Conservation (phyloP, 2,888 invertebrate genomes). For the Pristionchus maxplancki region DNA sequence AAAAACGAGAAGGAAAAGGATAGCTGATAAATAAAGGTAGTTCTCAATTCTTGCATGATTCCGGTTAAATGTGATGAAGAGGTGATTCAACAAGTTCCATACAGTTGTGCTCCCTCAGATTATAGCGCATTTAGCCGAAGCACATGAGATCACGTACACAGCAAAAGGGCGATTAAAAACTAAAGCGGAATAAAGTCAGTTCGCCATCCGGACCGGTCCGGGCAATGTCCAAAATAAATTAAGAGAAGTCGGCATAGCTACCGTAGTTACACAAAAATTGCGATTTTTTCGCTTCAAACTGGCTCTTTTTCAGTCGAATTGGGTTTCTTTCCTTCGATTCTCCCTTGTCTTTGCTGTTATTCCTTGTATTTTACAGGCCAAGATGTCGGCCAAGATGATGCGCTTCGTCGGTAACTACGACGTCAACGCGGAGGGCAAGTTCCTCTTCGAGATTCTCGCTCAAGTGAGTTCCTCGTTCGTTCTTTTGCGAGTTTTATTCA, state of each 20-base stretch:
- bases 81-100: too few species aligned
- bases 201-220: too few species aligned
- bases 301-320: background rate
- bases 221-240: too few species aligned
- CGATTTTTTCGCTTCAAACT: too few species aligned
- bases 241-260: too few species aligned
- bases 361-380: background rate
- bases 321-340: background rate
- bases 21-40: background rate
- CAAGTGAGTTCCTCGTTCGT: conserved; percentile 59
- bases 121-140: too few species aligned
- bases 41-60: too few species aligned
- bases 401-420: conserved; percentile 75
- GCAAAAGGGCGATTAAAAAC: too few species aligned
- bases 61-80: too few species aligned
- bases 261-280: too few species aligned
- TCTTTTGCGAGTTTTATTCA: background rate
- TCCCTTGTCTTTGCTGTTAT: background rate
- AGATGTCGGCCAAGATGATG: conserved; percentile 59
- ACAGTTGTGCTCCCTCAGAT: background rate
- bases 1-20: background rate
- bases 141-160: too few species aligned
- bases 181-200: too few species aligned
- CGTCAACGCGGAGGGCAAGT: conserved; percentile 74
- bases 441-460: conserved; percentile 75